phyloP scores from a whole-genome alignment of 2,797 vertebrate species.

The Amblyopsis hoosieri region DNA sequence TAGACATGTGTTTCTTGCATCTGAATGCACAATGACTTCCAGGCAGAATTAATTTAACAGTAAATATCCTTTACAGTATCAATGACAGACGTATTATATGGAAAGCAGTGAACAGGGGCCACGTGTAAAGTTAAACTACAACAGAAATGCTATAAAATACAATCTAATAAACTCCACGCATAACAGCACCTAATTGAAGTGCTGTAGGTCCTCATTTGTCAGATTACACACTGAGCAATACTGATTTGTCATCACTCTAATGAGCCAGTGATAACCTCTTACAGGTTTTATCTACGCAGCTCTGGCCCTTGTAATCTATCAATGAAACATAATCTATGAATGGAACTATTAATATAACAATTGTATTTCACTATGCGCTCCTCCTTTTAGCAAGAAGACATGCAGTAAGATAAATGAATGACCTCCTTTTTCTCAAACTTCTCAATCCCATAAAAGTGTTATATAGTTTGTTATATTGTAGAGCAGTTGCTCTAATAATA shows the following conservation, averaged over 20 bases:
- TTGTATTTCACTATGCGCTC: conserved; percentile 4
- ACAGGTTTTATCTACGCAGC: not conserved
- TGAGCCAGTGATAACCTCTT: not conserved
- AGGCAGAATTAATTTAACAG: too few relatives aligned
- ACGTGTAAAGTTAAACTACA: too few relatives aligned
- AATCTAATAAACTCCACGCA: too few relatives aligned
- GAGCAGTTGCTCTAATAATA: too few relatives aligned
- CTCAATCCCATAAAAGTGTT: too few relatives aligned
- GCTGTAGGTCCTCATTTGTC: not conserved
- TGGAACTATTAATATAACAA: conserved; percentile 15
- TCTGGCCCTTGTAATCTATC: not conserved
- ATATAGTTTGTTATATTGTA: too few relatives aligned
- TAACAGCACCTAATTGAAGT: not conserved
- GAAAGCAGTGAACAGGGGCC: too few relatives aligned
- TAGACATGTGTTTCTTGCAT: too few relatives aligned
- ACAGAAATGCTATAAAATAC: too few relatives aligned
- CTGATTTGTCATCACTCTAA: not conserved
- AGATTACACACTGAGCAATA: conserved; percentile 1
- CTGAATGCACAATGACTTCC: too few relatives aligned
- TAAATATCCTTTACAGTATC: too few relatives aligned
- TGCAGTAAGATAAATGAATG: not conserved
- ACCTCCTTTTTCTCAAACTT: not conserved
- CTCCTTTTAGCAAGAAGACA: conserved; percentile 17
- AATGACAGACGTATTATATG: too few relatives aligned
- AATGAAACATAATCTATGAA: conserved; percentile 3